Base-by-base conservation (phyloP, 2,113 vertebrate species). In the Lonchura striata region DNA sequence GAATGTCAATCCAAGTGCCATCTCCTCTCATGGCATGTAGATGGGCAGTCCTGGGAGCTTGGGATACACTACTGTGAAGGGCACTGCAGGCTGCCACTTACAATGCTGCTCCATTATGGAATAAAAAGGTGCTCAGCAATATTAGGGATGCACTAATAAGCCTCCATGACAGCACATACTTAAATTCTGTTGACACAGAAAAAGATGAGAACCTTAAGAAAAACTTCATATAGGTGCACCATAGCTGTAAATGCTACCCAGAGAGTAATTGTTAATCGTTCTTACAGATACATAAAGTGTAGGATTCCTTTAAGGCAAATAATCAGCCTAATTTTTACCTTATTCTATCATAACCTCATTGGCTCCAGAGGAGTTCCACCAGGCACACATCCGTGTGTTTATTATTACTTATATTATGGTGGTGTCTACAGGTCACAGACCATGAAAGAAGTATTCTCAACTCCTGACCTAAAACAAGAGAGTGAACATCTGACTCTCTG, bases 1-100 rank as follows among this genome's bases (percentile, higher is more conserved):
- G 92, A 94, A 97, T 95, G 94, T 91, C 96, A 96, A 81, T 94
- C 82, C 77, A 88, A 86, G 83, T 59, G 84, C 79, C 92, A 47
- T 70, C 80, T 95, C 84, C 60, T 15, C 6, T 54, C 95, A 80
- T 65, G 35, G 76, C 84, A 91, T 20, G 68, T 57, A 81, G 88
- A 91, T 0, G 3, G 93, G 52, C 77, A n/a, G 86, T 63, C 44
- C 86, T 86, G 84, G 53, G 52, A 94, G 79, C 47, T 28, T 66
- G 74, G 75, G 71, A 86, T 76, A 46, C 53, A 52, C 78, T 90
- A 14, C 96, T 92, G 74, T 86, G 85, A 95, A 94, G 84, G 86
- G 68, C 83, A 91, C 47, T 78, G 50, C 53, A 70, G 49, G 52
- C 68, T 75, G 47, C 10, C 59, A 9, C 5, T 23, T 53, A 39